Evolutionary conservation across 2,113 vertebrate genomes (phyloP).

Genomic region (Heterochromis multidens): DNA sequence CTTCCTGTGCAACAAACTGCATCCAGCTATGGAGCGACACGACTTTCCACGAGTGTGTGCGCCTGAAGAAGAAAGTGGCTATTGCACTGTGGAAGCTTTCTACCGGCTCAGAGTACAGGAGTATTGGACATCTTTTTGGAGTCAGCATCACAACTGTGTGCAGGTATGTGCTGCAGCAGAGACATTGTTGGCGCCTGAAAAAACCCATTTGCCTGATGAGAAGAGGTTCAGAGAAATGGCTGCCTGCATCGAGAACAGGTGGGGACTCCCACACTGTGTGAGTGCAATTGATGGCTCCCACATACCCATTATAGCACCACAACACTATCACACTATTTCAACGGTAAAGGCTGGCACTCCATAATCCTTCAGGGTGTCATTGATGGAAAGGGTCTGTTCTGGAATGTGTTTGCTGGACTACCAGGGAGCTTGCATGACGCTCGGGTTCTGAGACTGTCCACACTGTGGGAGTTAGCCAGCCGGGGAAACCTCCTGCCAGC

Average conservation of each 20-base stretch:
- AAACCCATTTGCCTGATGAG: neutral
- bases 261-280: neutral
- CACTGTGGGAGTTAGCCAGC: neutral
- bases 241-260: neutral
- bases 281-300: neutral
- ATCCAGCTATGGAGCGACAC: too few species aligned
- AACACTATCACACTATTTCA: neutral
- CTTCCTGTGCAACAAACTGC: too few species aligned
- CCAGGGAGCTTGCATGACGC: neutral
- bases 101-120: too few species aligned
- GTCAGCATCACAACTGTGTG: neutral
- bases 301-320: neutral
- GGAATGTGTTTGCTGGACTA: neutral
- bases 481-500: neutral
- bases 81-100: too few species aligned
- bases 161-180: neutral
- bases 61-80: neutral
- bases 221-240: neutral
- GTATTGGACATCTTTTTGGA: neutral
- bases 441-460: neutral
- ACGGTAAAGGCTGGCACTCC: neutral
- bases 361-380: neutral
- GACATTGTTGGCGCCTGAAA: neutral
- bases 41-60: too few species aligned
- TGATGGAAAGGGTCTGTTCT: neutral